Base-by-base conservation (phyloP, 2,113 vertebrate species). In the Nanger granti region DNA sequence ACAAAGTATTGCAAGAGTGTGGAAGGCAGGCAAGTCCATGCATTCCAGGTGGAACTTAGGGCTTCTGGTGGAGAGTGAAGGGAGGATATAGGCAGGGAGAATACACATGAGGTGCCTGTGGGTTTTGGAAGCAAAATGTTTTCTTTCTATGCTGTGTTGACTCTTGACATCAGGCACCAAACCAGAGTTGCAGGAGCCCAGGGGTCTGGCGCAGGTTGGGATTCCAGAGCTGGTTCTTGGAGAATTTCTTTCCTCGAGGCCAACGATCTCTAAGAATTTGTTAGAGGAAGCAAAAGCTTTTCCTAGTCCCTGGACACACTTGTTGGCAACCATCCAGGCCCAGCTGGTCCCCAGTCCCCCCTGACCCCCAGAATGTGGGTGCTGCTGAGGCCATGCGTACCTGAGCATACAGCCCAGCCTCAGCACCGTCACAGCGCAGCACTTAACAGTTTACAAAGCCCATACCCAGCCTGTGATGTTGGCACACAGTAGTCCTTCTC, bases 21-120 rank as follows among this genome's bases (percentile, higher is more conserved):
- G 8, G 37, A 31, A 31, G 26, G 11, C 13, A 26, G 52, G 14
- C 34, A 49, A 7, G 69, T 1, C 60, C 8, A 0, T 1, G 7
- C 47, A 2, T 20, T 5, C 17, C 31, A 55, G 28, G 9, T 15
- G 41, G 54, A 20, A 5, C 17, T 73, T 8, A 14, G 62, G 28
- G 87, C 2, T 4, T 31, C 62, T n/a, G 89, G 26, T 12, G 17
- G 89, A 37, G 34, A n/a, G 7, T 10, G 26, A 34, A 14, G 28
- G n/a, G 52, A 62, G 4, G 24, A 8, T 3, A 8, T 3, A 8
- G 24, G 10, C 20, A 8, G 57, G 76, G 54, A 86, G 64, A 10
- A 29, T 17, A 26, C 17, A 6, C 2, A 3, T 13, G 59, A 93
- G 57, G 10, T 57, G 10, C 15, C 37, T 17, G 14, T 12, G 29